Evolutionary conservation across 2,888 invertebrate species (phyloP), one percentile per base, ranked within the genome.

Genomic region (Rosalia funebris): DNA sequence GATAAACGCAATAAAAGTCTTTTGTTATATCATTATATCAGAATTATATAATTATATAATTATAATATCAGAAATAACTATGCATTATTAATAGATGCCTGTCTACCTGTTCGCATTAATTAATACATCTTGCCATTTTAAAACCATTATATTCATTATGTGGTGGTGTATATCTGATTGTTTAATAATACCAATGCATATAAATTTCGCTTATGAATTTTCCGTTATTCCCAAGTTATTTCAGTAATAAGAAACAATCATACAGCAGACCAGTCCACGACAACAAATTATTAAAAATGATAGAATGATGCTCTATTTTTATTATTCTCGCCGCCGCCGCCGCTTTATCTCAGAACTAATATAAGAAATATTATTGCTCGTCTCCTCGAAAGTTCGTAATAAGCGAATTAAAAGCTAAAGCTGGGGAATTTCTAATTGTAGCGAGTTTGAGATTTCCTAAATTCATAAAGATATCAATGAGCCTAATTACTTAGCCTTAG

Each of bases 391-490:
- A 68, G 61, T 66, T 69, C 64, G 64, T 69, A 68, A 70, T 70
- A 71, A 69, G 66, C 47, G 47, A 61, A 69, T 63, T 57, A 59
- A 63, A 65, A 65, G 57, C 63, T 50, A 48, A 46, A 60, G 48
- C 47, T 48, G 17, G 41, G 65, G 63, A 71, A 71, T 65, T 68
- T 70, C 66, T 73, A 73, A 74, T 74, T 74, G 73, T 71, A 71
- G 71, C 71, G 68, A 73, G 70, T 69, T 68, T 68, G 71, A 71
- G 72, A 74, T 75, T 77, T 75, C 72, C 71, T 69, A 73, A 76
- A 77, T 77, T 78, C 74, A 75, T 75, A 75, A 77, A 77, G 77
- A 77, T 76, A 76, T 74, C 77, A 77, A 78, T 77, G 75, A 70
- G 72, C 67, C 68, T 75, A 76, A 76, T 76, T 75, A 75, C 71